phyloP scores from a whole-genome alignment of 1,140 invertebrate species.

The Diorhabda carinulata region DNA sequence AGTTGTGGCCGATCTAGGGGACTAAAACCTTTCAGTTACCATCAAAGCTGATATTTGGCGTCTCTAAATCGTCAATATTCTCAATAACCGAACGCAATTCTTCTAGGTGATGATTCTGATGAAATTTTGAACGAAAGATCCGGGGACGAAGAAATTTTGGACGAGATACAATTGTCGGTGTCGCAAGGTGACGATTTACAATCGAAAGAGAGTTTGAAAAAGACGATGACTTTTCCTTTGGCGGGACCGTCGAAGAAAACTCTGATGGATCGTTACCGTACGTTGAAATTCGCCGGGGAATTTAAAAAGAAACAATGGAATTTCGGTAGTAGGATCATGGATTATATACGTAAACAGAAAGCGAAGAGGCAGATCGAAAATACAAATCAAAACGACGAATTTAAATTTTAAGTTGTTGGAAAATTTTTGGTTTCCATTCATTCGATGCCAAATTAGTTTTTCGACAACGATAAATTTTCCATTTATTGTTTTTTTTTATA shows the following conservation, averaged over 20 bases:
- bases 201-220: constrained; percentile 13
- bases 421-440: background rate
- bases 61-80: too few relatives aligned
- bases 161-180: constrained; percentile 12
- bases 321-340: constrained; percentile 30
- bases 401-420: background rate
- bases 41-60: too few relatives aligned
- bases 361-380: constrained; percentile 14
- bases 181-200: constrained; percentile 1
- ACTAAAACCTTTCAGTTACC: too few relatives aligned
- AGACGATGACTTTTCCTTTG: constrained; percentile 32
- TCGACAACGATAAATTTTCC: too few relatives aligned
- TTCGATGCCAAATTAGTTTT: too few relatives aligned
- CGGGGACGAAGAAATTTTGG: constrained; percentile 19
- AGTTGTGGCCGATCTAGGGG: too few relatives aligned
- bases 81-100: too few relatives aligned
- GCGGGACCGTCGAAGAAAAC: constrained; percentile 22
- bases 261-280: constrained; percentile 23
- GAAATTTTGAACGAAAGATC: constrained; percentile 7
- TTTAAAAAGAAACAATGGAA: constrained; percentile 34
- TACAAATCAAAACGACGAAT: background rate
- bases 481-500: too few relatives aligned
- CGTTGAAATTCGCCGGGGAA: constrained; percentile 22
- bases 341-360: constrained; percentile 31
- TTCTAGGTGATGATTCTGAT: constrained; percentile 14